Percentiles rank a stretch among this genome's conserved stretches.
These are phyloP conservation scores for Synchiropus splendidus DNA, from an alignment of 2,113 vertebrate genomes.

Conservation along the genomic window DNA sequence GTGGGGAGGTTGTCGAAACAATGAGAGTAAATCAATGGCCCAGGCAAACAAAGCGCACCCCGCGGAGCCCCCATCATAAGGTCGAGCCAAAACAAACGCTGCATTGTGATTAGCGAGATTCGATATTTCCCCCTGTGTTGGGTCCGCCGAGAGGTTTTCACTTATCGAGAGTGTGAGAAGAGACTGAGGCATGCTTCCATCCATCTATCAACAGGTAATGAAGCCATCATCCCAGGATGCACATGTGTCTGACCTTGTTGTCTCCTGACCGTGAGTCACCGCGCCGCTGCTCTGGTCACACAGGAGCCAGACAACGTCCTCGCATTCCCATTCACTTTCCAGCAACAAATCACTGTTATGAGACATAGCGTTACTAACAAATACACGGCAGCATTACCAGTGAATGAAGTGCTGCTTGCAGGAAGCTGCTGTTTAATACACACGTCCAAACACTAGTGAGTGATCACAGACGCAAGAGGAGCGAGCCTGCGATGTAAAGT, in stretches of 20 bases:
- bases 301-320: constrained; percentile 4
- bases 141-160: constrained; percentile 9
- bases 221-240: constrained; percentile 32
- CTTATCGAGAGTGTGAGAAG: constrained; percentile 3
- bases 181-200: constrained; percentile 25
- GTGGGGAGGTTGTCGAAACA: constrained; percentile 40
- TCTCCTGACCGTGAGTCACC: constrained; percentile 33
- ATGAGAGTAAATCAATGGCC: constrained; percentile 46
- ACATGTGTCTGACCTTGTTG: constrained; percentile 27
- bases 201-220: constrained; percentile 40
- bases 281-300: constrained; percentile 6
- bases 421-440: constrained; percentile 35
- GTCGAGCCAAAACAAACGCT: constrained; percentile 20
- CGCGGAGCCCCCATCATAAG: constrained; percentile 21
- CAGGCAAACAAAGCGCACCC: constrained; percentile 36
- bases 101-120: constrained; percentile 32
- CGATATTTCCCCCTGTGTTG: constrained; percentile 26
- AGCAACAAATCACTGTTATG: constrained; percentile 30
- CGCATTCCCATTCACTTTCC: not conserved
- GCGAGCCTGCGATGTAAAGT: too few species aligned
- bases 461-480: too few species aligned
- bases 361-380: constrained; percentile 38
- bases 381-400: constrained; percentile 2
- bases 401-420: constrained; percentile 14
- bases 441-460: constrained; percentile 35